Percentiles rank a stretch among this genome's conserved stretches.
These are phyloP conservation scores for Troides oblongomaculatus DNA, from an alignment of 2,888 invertebrate genomes.

Conservation along the genomic window DNA sequence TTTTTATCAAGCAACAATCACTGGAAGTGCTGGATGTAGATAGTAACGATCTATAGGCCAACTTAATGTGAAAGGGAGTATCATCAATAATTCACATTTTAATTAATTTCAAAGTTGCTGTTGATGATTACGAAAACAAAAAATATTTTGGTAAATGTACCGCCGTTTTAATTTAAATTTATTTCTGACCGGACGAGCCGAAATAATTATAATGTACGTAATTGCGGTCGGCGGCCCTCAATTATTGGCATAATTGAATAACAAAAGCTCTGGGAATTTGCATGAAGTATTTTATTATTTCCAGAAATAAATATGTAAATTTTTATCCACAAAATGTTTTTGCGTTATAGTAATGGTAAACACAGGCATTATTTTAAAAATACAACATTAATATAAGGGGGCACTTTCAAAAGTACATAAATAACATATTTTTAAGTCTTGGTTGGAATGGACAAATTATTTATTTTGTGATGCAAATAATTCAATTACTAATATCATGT, in stretches of 20 bases:
- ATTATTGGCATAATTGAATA: conserved; percentile 26
- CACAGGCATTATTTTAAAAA: neutral
- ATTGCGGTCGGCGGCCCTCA: conserved; percentile 25
- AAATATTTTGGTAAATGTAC: conserved; percentile 1
- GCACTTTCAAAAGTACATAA: too few relatives aligned
- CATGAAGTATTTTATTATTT: conserved; percentile 11
- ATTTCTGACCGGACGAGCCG: conserved; percentile 11
- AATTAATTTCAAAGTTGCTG: neutral
- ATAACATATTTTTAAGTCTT: too few relatives aligned
- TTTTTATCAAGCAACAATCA: too few relatives aligned
- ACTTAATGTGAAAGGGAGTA: too few relatives aligned
- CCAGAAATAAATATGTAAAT: neutral
- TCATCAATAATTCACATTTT: neutral
- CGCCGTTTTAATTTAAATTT: conserved; percentile 15
- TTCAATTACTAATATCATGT: too few relatives aligned
- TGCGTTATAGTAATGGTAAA: neutral
- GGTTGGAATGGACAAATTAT: too few relatives aligned
- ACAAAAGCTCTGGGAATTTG: conserved; percentile 18
- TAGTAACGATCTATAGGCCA: too few relatives aligned
- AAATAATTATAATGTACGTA: conserved; percentile 26
- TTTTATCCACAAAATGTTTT: neutral
- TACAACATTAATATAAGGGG: too few relatives aligned
- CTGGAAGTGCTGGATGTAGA: too few relatives aligned
- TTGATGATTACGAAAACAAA: neutral
- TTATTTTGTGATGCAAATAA: too few relatives aligned